These are phyloP conservation scores for Drosophila merina DNA, from an alignment of 2,888 invertebrate genomes.

Conservation along the genomic window DNA sequence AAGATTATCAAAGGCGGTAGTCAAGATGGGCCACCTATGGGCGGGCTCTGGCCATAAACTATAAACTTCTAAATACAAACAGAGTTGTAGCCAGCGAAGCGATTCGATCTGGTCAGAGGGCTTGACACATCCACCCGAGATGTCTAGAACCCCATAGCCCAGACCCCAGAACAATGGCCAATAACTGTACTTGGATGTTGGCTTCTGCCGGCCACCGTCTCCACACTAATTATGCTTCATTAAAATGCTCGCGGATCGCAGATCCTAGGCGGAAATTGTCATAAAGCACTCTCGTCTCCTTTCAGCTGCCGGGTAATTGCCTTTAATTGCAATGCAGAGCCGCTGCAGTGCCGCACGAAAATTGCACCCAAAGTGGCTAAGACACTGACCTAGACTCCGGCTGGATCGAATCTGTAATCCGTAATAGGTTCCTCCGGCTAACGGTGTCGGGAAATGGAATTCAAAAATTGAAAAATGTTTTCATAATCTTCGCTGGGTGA, in stretches of 20 bases:
- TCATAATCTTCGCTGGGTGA: conserved; percentile 14
- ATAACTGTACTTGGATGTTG: conserved; percentile 63
- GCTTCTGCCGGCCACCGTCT: conserved; percentile 26
- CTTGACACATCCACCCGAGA: conserved; percentile 53
- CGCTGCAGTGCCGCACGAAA: conserved; percentile 35
- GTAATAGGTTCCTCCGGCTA: conserved; percentile 32
- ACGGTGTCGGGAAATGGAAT: conserved; percentile 48
- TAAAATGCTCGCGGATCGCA: conserved; percentile 70
- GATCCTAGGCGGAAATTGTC: conserved; percentile 80
- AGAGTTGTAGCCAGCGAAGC: conserved; percentile 62
- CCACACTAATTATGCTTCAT: conserved; percentile 75
- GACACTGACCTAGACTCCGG: conserved; percentile 80
- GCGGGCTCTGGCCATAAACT: conserved; percentile 26
- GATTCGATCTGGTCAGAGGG: conserved; percentile 53
- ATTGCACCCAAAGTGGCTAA: conserved; percentile 65
- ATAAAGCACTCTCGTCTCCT: conserved; percentile 31
- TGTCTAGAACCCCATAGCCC: not conserved
- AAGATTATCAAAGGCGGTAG: conserved; percentile 66
- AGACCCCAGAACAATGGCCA: conserved; percentile 70
- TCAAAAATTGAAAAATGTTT: conserved; percentile 22
- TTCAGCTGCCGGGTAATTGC: conserved; percentile 68
- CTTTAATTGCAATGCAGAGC: conserved; percentile 78
- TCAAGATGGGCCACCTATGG: conserved; percentile 22
- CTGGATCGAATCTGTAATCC: conserved; percentile 66
- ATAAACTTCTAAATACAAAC: conserved; percentile 22